Percentiles rank a stretch among this genome's conserved stretches.
These are phyloP conservation scores for Chelon labrosus DNA, from an alignment of 2,797 vertebrate species.

Conservation along the genomic window DNA sequence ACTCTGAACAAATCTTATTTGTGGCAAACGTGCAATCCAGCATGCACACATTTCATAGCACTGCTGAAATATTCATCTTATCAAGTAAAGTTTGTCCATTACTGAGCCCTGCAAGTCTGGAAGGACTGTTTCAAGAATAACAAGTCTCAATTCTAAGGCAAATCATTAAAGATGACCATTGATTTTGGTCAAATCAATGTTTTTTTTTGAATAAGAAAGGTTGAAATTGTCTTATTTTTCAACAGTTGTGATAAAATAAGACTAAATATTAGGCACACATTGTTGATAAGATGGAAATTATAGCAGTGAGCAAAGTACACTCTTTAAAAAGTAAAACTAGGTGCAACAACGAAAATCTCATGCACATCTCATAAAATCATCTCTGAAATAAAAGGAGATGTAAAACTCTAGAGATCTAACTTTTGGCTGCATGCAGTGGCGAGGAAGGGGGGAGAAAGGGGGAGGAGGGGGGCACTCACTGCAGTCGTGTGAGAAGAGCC, in stretches of 20 bases:
- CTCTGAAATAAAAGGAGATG: neutral
- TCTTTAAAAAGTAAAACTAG: neutral
- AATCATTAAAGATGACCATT: neutral
- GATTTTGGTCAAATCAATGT: neutral
- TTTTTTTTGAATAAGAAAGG: neutral
- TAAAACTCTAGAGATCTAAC: constrained; percentile 1
- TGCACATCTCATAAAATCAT: constrained; percentile 26
- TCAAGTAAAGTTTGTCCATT: neutral
- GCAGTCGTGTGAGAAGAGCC: constrained; percentile 97
- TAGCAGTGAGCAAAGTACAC: neutral
- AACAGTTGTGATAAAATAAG: neutral
- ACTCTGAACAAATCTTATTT: neutral
- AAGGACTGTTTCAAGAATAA: neutral
- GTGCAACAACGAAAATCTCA: neutral
- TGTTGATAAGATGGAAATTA: constrained; percentile 28
- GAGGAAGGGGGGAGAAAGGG: constrained; percentile 12
- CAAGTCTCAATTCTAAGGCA: neutral
- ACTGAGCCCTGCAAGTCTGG: neutral
- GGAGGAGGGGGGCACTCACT: constrained; percentile 87
- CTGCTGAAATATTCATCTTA: constrained; percentile 19
- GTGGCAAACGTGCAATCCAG: neutral
- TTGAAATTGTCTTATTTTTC: neutral
- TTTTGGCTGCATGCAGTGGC: constrained; percentile 66
- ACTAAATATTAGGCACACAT: neutral
- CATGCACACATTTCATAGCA: constrained; percentile 46